phyloP scores from a whole-genome alignment of 2,797 vertebrate genomes.

The Lindbergichthys nudifrons region DNA sequence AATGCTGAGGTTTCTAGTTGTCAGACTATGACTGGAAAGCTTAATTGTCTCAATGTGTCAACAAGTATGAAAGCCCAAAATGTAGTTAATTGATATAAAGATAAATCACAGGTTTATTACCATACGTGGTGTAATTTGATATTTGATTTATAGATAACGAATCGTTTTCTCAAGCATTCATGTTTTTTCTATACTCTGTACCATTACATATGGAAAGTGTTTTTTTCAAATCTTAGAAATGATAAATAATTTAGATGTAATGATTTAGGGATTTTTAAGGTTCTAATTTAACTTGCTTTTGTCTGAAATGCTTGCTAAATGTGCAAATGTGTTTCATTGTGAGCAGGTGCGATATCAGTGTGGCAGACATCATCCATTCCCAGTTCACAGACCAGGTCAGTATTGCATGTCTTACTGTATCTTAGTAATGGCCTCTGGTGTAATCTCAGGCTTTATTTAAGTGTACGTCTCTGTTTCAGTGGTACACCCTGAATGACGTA shows the following conservation, averaged over 20 bases:
- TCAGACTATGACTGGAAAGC: background rate
- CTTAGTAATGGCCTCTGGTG: background rate
- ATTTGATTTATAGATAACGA: constrained; percentile 1
- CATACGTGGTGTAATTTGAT: background rate
- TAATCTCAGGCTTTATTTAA: constrained; percentile 13
- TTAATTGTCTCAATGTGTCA: background rate
- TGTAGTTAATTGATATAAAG: background rate
- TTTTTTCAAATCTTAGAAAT: background rate
- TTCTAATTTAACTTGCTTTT: background rate
- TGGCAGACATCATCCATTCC: constrained; percentile 83
- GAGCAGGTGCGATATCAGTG: constrained; percentile 84
- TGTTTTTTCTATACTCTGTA: background rate
- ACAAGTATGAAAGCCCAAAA: background rate
- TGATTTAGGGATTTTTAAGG: background rate
- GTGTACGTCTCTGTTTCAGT: constrained; percentile 77
- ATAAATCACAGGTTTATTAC: background rate
- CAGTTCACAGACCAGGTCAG: constrained; percentile 88
- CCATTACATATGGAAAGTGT: background rate
- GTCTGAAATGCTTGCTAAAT: background rate
- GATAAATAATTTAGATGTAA: background rate
- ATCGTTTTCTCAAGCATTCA: background rate
- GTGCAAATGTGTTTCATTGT: constrained; percentile 8
- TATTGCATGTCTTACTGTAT: background rate
- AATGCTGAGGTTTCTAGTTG: background rate
- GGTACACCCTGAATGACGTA: constrained; percentile 88